Base-by-base conservation (phyloP, 64 coral and sea anemone species). In the Pocillopora damicornis region DNA sequence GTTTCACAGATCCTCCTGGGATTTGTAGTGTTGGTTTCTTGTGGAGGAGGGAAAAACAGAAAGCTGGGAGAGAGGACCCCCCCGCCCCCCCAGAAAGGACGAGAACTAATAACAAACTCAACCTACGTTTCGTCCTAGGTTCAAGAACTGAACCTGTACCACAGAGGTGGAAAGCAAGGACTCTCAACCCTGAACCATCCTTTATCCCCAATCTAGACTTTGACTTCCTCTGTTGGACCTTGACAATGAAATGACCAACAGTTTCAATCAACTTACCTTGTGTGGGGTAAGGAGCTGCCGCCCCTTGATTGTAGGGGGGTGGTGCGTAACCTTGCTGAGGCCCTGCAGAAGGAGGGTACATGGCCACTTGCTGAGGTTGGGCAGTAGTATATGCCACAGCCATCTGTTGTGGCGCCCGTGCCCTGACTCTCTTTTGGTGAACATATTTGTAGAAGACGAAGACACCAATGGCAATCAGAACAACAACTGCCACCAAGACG, bases 281-380 rank as follows among this genome's bases (percentile, higher is more conserved):
- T 15, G 16, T 62, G 20, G 80, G 80, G 37, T 83, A 83, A 7
- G 63, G 63, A 23, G 80, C 35, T 20, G 5, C 63, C 13, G 30
- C 36, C 37, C 13, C 63, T 18, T 83, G 80, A 35, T 36, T 22
- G 37, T 83, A 83, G 62, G 80, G 80, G 18, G 80, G 80, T 51
- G 80, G 80, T 37, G 80, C 80, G 67, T 37, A 38, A 22, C 80
- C 35, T 67, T 51, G 38, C 10, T 77, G 75, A 58, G 60, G 37
- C 7, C 42, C 42, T 51, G 42, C 42, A 51, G 42, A 7, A 51
- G 42, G 67, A 25, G 60, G 79, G 13, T 60, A 59, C 11, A 13
- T 15, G 13, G 37, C 22, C 7, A 61, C 80, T 42, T 18, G 15
- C 37, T 62, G 62, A 11, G 80, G 81, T 58, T 9, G 76, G 1